These are phyloP conservation scores for Dendrophyllia cribrosa DNA, from an alignment of 64 coral and sea anemone genomes.

Conservation along the genomic window DNA sequence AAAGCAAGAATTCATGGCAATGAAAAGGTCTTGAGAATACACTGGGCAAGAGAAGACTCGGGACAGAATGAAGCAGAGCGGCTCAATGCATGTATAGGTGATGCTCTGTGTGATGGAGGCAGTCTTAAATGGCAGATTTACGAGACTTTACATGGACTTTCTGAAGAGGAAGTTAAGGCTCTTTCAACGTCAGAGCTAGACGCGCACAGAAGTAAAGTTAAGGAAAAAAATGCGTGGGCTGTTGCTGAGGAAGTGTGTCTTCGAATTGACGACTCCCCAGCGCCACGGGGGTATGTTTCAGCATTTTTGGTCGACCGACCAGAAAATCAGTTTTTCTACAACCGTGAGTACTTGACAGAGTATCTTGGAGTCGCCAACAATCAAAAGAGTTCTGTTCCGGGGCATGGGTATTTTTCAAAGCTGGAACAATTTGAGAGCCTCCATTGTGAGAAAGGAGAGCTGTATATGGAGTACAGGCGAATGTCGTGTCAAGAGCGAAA, in stretches of 20 bases:
- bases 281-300: constrained; percentile 57
- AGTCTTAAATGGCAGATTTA: no score
- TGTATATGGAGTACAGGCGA: constrained; percentile 23
- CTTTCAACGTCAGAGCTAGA: no score
- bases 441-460: not conserved
- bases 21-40: constrained; percentile 72
- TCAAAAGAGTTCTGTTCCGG: constrained; percentile 49
- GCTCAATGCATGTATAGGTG: no score
- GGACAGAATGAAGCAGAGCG: no score
- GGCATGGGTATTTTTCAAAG: constrained; percentile 59
- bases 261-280: constrained; percentile 61
- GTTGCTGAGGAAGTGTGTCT: constrained; percentile 69
- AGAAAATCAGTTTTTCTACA: constrained; percentile 66
- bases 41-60: constrained; percentile 70
- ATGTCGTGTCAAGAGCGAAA: constrained; percentile 62
- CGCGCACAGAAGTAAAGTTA: constrained; percentile 68
- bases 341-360: constrained; percentile 53
- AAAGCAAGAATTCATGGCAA: constrained; percentile 65
- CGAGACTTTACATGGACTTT: no score
- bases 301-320: constrained; percentile 59
- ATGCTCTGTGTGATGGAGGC: no score
- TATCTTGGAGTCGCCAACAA: constrained; percentile 48
- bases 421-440: constrained; percentile 43
- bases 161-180: no score
- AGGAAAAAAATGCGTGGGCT: constrained; percentile 69